Percentiles rank a stretch among this genome's conserved stretches.
These are phyloP conservation scores for Drymonia ruficornis DNA, from an alignment of 2,888 invertebrate species.

Conservation along the genomic window DNA sequence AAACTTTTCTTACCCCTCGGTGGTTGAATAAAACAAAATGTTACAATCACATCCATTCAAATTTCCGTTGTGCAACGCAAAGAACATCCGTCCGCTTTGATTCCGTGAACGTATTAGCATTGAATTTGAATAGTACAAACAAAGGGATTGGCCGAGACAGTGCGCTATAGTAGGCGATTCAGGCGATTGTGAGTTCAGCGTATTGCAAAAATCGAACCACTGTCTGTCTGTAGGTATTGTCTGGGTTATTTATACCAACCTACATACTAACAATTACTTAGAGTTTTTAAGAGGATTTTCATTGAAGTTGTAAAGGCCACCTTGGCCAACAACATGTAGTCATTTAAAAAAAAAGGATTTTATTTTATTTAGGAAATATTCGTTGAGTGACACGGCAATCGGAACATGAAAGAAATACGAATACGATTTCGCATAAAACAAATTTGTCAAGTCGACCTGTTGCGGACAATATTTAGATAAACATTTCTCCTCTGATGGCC, in stretches of 20 bases:
- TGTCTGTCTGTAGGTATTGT: slow-evolving; percentile 29
- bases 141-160: slow-evolving; percentile 82
- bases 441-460: no score
- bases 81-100: slow-evolving; percentile 79
- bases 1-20: not conserved
- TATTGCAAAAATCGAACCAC: slow-evolving; percentile 74
- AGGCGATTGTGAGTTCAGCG: slow-evolving; percentile 82
- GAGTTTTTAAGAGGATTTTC: no score
- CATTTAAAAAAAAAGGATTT: no score
- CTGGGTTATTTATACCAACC: not conserved
- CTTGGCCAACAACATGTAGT: no score
- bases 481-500: no score
- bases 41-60: slow-evolving; percentile 63
- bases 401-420: no score
- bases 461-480: no score
- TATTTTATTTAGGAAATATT: no score
- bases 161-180: slow-evolving; percentile 83
- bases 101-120: slow-evolving; percentile 82
- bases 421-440: no score
- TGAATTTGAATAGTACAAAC: slow-evolving; percentile 84
- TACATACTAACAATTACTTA: no score
- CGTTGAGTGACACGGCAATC: no score
- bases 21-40: slow-evolving; percentile 43
- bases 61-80: slow-evolving; percentile 71
- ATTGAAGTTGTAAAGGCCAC: no score